Base-by-base conservation (phyloP, 2,888 invertebrate species). In the Eristalinus aeneus region DNA sequence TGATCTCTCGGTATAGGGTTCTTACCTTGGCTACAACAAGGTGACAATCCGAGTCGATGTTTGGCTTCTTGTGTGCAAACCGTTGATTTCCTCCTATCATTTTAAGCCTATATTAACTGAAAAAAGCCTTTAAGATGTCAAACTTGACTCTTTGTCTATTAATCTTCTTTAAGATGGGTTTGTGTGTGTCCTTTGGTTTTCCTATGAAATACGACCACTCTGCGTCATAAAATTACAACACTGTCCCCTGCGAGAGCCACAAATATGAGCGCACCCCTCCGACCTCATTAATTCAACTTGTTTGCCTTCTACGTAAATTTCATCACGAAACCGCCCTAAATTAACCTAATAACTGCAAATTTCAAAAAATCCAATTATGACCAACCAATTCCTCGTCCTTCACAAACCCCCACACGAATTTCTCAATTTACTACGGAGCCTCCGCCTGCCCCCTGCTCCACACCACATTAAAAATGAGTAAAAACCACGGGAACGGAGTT, bases 341-440 rank as follows among this genome's bases (percentile, higher is more conserved):
- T 81, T 86, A 81, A 77, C 76, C 58, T 86, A 86, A 86, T 86
- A 86, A 82, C 74, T 74, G 54, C 60, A 82, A 71, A 71, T 81
- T 86, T 54, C 56, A 27, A 65, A 77, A 82, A 82, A 82, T 82
- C 82, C 86, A 86, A 86, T 86, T 86, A 86, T 22, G 68, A 31
- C 64, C 39, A 20, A 12, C 46, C n/a, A 54, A 60, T 46, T 60
- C 60, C 56, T 53, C 34, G 63, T 32, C 12, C 67, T 31, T 56
- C 60, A 83, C 56, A n/a, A 56, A 34, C 4, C 32, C 22, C n/a
- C 11, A 10, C 31, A n/a, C 16, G 61, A 60, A 71, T 80, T 73
- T 36, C 11, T 74, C 68, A 68, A 60, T 73, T 58, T 64, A 68
- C 65, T 76, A 20, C 46, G 23, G 22, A 32, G 27, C 27, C 27